Conservation (phyloP, 1,140 invertebrate genomes). For the Leguminivora glycinivorella region DNA sequence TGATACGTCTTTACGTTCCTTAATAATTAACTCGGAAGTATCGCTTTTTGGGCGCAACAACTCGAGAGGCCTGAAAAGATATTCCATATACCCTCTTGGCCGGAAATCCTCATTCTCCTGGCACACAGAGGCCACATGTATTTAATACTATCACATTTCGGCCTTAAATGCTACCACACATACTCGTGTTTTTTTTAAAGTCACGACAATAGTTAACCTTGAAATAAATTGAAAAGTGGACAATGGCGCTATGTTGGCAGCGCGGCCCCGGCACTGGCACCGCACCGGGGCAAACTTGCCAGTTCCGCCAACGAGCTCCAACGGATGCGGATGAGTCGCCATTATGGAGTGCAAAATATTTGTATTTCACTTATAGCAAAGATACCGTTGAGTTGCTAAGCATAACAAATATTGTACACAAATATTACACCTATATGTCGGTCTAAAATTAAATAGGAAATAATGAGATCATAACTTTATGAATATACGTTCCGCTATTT, state of each 20-base stretch:
- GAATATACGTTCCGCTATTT: no score
- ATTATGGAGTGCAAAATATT: conserved; percentile 13
- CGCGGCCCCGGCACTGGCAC: conserved; percentile 29
- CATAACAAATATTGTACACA: background rate
- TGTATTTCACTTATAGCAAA: background rate
- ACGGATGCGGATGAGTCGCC: conserved; percentile 35
- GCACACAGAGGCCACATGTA: no score
- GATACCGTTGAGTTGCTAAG: background rate
- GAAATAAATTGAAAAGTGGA: background rate
- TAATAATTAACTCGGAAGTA: no score
- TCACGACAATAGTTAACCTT: conserved; percentile 2
- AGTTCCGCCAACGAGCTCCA: conserved; percentile 37
- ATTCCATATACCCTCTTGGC: no score
- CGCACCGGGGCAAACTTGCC: conserved; percentile 36
- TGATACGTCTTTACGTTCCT: no score
- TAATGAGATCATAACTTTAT: no score
- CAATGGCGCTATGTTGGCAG: conserved; percentile 34
- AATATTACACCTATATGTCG: background rate
- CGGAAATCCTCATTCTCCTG: no score
- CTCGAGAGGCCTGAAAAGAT: no score
- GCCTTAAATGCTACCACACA: background rate
- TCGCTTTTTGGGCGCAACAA: no score
- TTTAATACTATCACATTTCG: no score
- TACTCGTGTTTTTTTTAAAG: background rate
- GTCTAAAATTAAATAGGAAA: background rate